Base-by-base conservation (phyloP, 1,140 invertebrate species). In the Procambarus clarkii region DNA sequence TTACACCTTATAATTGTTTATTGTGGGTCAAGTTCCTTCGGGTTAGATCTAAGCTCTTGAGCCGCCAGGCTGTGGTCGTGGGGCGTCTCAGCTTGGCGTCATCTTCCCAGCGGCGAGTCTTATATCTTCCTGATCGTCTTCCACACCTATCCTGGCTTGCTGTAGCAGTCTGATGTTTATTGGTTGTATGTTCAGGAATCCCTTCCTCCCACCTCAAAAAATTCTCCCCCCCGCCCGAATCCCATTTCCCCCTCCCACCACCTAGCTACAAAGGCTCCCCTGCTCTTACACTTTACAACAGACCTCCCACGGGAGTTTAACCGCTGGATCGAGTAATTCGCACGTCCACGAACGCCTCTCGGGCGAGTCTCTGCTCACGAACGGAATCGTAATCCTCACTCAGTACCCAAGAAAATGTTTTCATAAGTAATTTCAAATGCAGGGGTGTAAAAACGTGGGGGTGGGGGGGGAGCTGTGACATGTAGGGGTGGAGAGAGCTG, bases 311-410 rank as follows among this genome's bases (percentile, higher is more conserved):
- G 69, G 74, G 84, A 76, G 54, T 86, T 86, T 86, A 86, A 86
- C 84, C 69, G 77, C 69, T 71, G 74, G n/a, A 13, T 2, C 46
- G 50, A 58, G 74, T 86, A 86, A 78, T 86, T 86, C 74, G 76
- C 85, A 86, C 85, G 85, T 86, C 58, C 85, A 86, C 85, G 64
- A 78, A 78, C 74, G 50, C 71, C 69, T 83, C 81, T 69, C 58
- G 54, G 81, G 81, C 81, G 54, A 69, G 81, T 13, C 60, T 64
- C 81, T 9, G 58, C 18, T n/a, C 18, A 8, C 81, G 18, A 18
- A 7, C 34, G 44, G 81, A 83, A 83, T 83, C 50, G 58, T 83
- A 69, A 83, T 83, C 81, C 81, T 64, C 24, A 7, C 69, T 74
- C 69, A 34, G 69, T 34, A 45, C 50, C 81, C 58, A 83, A 34